These are phyloP conservation scores for Antitype chi DNA, from an alignment of 2,888 invertebrate genomes.

Conservation along the genomic window DNA sequence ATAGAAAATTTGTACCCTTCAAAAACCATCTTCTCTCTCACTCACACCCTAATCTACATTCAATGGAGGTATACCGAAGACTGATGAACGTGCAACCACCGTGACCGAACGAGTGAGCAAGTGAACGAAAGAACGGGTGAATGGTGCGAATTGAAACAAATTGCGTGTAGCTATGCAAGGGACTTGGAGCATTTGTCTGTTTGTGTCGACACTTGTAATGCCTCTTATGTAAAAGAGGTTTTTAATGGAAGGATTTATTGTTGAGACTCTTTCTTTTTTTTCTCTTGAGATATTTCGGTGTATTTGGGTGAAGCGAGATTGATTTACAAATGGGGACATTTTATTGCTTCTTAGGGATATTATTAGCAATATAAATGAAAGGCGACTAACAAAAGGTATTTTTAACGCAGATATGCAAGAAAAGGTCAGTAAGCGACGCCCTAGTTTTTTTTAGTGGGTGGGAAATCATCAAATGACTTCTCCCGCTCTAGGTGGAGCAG, in stretches of 20 bases:
- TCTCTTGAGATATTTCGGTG: conserved; percentile 2
- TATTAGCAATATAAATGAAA: background rate
- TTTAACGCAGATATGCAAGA: background rate
- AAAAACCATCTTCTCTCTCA: conserved; percentile 18
- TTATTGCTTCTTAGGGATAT: conserved; percentile 18
- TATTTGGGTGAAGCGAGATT: conserved; percentile 21
- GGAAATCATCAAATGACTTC: no score
- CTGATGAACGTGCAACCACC: conserved; percentile 60
- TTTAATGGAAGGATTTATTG: conserved; percentile 55
- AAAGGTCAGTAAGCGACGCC: background rate
- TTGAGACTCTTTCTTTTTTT: conserved; percentile 34
- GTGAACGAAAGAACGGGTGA: conserved; percentile 65
- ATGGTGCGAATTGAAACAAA: conserved; percentile 77
- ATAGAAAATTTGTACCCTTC: background rate
- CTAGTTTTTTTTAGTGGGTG: background rate
- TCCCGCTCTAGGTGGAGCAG: no score
- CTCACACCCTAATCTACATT: conserved; percentile 55
- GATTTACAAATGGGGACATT: conserved; percentile 40
- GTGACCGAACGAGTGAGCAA: conserved; percentile 58
- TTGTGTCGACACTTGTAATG: conserved; percentile 61
- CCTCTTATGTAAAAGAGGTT: conserved; percentile 49
- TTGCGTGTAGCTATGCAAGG: conserved; percentile 72
- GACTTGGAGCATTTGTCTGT: conserved; percentile 69
- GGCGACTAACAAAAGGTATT: background rate
- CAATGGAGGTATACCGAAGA: conserved; percentile 56